Conservation (phyloP, 2,888 invertebrate genomes). For the Tanypteryx hageni region DNA sequence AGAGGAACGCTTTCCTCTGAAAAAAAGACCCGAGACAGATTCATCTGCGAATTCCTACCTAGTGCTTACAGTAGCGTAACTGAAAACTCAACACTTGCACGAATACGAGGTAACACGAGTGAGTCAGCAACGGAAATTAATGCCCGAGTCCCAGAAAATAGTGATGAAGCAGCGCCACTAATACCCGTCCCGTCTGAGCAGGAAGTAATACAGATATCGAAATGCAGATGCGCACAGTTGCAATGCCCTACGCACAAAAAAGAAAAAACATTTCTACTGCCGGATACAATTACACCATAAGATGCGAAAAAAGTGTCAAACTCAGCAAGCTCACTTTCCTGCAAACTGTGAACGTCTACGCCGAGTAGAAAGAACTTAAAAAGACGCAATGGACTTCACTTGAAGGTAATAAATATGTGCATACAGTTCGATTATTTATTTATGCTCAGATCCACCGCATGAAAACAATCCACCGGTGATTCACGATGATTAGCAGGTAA, state of each 20-base stretch:
- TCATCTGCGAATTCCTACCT: not conserved
- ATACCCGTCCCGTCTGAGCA: not conserved
- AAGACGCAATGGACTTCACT: no score
- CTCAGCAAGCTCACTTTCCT: no score
- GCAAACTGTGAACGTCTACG: no score
- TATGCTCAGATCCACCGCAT: no score
- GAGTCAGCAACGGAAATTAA: not conserved
- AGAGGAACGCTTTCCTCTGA: not conserved
- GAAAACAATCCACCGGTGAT: not conserved
- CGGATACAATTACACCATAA: no score
- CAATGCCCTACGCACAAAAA: no score
- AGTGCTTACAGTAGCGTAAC: conserved; percentile 6
- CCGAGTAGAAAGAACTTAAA: no score
- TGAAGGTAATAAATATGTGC: no score
- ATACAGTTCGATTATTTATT: no score
- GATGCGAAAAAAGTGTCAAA: no score
- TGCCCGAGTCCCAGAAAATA: not conserved
- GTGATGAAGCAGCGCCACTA: not conserved
- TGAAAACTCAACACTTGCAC: not conserved
- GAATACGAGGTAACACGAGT: not conserved
- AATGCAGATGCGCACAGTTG: not conserved
- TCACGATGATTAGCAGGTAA: not conserved
- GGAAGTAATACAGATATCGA: not conserved
- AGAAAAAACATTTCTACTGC: no score
- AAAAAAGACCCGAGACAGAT: not conserved